These are phyloP conservation scores for Drosophila recens DNA, from an alignment of 2,888 invertebrate genomes.

Conservation along the genomic window DNA sequence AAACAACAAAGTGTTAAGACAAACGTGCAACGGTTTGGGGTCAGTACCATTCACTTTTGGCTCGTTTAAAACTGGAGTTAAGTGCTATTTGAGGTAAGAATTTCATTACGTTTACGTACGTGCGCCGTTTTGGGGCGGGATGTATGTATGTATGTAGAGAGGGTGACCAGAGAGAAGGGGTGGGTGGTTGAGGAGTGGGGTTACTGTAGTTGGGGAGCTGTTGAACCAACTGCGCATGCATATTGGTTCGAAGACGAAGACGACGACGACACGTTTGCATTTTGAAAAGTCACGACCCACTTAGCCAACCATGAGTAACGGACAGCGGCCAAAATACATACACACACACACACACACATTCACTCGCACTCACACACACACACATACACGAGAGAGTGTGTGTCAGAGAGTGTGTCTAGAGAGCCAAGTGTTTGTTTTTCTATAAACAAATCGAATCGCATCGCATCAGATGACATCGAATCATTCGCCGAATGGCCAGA, in stretches of 20 bases:
- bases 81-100: slow-evolving; percentile 81
- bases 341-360: slow-evolving; percentile 18
- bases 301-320: slow-evolving; percentile 80
- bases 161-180: neutral
- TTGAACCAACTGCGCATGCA: slow-evolving; percentile 70
- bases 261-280: slow-evolving; percentile 74
- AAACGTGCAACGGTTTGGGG: slow-evolving; percentile 79
- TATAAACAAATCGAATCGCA: slow-evolving; percentile 70
- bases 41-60: slow-evolving; percentile 80
- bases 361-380: slow-evolving; percentile 18
- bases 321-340: slow-evolving; percentile 61
- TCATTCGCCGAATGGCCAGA: slow-evolving; percentile 15
- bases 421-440: slow-evolving; percentile 76
- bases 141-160: neutral
- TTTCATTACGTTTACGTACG: slow-evolving; percentile 79
- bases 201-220: slow-evolving; percentile 36
- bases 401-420: slow-evolving; percentile 10
- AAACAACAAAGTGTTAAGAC: slow-evolving; percentile 78
- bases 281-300: slow-evolving; percentile 80
- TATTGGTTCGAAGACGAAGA: slow-evolving; percentile 55
- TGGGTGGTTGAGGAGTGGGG: slow-evolving; percentile 1
- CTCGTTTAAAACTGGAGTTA: slow-evolving; percentile 81
- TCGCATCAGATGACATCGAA: slow-evolving; percentile 51
- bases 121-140: slow-evolving; percentile 63
- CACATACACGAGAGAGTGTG: slow-evolving; percentile 3